Evolutionary conservation across 2,797 vertebrate species (phyloP).

Genomic region (Danio aesculapii): DNA sequence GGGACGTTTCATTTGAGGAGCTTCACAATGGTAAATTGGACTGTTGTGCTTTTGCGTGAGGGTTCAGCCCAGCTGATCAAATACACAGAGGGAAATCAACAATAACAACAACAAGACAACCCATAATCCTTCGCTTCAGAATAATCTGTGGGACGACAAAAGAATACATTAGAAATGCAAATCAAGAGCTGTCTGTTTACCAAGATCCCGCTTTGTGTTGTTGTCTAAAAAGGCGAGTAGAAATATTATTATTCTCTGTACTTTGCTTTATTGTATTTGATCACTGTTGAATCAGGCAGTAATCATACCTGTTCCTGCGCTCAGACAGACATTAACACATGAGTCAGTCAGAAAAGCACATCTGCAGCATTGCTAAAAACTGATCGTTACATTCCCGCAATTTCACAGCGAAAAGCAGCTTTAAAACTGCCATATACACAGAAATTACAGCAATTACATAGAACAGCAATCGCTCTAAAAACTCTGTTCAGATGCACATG

Average conservation of each 20-base stretch:
- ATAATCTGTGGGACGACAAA: neutral
- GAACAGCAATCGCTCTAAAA: neutral
- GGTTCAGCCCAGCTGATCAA: slow-evolving; percentile 1
- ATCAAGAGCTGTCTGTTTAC: slow-evolving; percentile 7
- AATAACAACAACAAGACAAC: slow-evolving; percentile 26
- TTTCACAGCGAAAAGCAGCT: slow-evolving; percentile 12
- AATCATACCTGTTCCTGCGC: slow-evolving; percentile 11
- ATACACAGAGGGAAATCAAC: slow-evolving; percentile 5
- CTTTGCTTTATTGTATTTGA: no score
- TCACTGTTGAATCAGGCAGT: neutral
- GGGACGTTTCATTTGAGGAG: neutral
- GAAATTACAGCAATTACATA: slow-evolving; percentile 28
- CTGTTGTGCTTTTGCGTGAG: neutral
- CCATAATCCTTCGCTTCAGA: slow-evolving; percentile 24
- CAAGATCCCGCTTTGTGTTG: neutral
- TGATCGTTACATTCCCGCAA: slow-evolving; percentile 6
- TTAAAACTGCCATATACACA: neutral
- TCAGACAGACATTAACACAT: slow-evolving; percentile 25
- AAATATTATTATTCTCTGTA: neutral
- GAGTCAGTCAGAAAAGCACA: slow-evolving; percentile 21
- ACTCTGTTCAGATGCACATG: neutral
- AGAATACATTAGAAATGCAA: slow-evolving; percentile 29
- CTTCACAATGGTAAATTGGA: slow-evolving; percentile 9
- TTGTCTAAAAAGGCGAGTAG: neutral
- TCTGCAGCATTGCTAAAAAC: slow-evolving; percentile 3